These are phyloP conservation scores for Henicopernis longicauda DNA, from an alignment of 2,113 vertebrate species.

Conservation along the genomic window DNA sequence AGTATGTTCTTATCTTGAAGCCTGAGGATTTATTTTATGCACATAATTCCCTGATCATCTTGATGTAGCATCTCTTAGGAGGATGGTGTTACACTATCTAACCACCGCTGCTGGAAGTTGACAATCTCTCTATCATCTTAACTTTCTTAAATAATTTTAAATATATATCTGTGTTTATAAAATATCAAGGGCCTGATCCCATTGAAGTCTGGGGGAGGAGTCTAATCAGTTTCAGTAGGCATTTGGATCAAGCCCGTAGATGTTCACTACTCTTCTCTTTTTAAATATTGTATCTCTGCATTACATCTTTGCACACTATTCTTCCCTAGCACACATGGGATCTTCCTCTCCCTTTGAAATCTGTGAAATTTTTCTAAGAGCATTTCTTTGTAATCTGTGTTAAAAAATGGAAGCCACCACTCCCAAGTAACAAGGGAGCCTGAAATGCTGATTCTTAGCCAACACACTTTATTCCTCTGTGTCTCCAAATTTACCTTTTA, in stretches of 20 bases:
- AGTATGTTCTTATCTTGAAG: conserved; percentile 37
- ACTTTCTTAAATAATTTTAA: conserved; percentile 70
- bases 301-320: conserved; percentile 23
- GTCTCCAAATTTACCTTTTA: not conserved
- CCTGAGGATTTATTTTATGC: conserved; percentile 59
- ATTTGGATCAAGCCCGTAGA: conserved; percentile 37
- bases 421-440: not conserved
- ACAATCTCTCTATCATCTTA: conserved; percentile 55
- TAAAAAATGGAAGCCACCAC: not conserved
- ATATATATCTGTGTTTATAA: conserved; percentile 48
- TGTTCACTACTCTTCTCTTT: not conserved
- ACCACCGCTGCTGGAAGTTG: conserved; percentile 64
- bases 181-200: conserved; percentile 40
- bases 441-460: not conserved
- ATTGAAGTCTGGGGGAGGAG: conserved; percentile 46
- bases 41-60: conserved; percentile 60
- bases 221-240: conserved; percentile 22
- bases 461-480: not conserved
- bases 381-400: not conserved
- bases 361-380: not conserved
- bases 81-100: conserved; percentile 48
- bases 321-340: not conserved
- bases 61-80: conserved; percentile 47
- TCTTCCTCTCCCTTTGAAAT: conserved; percentile 45
- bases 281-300: conserved; percentile 16